phyloP scores from a whole-genome alignment of 2,888 invertebrate species.

The Drosophila infuscata region DNA sequence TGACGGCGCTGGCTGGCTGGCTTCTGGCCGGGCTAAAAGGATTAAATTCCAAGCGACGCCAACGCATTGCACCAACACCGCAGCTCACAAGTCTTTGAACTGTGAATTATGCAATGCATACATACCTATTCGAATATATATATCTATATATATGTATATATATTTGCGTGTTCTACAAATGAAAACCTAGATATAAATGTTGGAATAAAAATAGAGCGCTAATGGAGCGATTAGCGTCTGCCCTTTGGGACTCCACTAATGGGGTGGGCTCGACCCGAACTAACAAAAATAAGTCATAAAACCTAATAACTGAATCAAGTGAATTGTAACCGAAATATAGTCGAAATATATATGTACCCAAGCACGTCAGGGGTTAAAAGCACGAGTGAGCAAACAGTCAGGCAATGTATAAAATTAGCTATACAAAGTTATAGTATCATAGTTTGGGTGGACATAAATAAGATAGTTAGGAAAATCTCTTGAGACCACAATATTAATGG shows the following conservation, averaged over 20 bases:
- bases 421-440: background rate
- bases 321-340: conserved; percentile 35
- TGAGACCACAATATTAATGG: background rate
- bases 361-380: conserved; percentile 54
- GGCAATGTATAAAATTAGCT: conserved; percentile 25
- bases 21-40: conserved; percentile 60
- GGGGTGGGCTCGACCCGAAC: conserved; percentile 27
- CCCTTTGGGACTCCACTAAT: conserved; percentile 37
- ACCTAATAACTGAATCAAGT: conserved; percentile 65
- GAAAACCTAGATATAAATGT: conserved; percentile 32
- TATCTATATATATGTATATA: background rate
- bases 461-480: conserved; percentile 18
- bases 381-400: conserved; percentile 8
- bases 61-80: conserved; percentile 35
- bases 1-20: conserved; percentile 1
- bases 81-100: conserved; percentile 38
- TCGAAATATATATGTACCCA: conserved; percentile 5
- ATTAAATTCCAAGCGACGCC: conserved; percentile 64
- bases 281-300: conserved; percentile 48
- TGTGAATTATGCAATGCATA: conserved; percentile 64
- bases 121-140: conserved; percentile 5
- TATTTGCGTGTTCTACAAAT: background rate
- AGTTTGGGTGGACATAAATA: background rate
- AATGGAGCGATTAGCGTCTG: conserved; percentile 62
- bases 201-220: conserved; percentile 50